phyloP scores from a whole-genome alignment of 2,113 vertebrate genomes.

The Onychostoma macrolepis region DNA sequence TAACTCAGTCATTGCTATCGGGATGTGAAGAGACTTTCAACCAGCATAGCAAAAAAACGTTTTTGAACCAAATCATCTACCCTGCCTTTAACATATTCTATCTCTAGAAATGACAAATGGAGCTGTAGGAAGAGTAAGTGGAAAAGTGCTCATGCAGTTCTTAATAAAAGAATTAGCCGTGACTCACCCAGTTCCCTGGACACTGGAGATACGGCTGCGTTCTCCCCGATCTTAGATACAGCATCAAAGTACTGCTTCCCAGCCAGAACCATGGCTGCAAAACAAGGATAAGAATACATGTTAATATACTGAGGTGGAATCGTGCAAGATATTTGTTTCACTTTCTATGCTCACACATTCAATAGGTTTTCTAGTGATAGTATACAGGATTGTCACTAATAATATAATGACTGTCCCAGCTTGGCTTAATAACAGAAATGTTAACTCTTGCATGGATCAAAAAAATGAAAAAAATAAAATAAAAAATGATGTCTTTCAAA shows the following conservation, averaged over 20 bases:
- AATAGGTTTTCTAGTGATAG: neutral
- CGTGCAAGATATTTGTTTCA: neutral
- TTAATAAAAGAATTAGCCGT: conserved; percentile 7
- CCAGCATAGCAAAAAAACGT: no score
- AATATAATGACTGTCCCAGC: neutral
- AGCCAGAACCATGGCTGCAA: conserved; percentile 87
- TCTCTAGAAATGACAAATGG: neutral
- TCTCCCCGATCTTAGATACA: conserved; percentile 93
- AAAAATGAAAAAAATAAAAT: no score
- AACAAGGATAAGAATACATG: neutral
- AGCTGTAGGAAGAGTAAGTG: neutral
- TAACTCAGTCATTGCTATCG: no score
- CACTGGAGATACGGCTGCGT: conserved; percentile 88
- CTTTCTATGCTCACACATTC: neutral
- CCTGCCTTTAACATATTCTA: neutral
- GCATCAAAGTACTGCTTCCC: conserved; percentile 96
- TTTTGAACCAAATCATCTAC: no score
- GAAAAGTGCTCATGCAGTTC: neutral
- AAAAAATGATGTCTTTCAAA: neutral
- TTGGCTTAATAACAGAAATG: neutral
- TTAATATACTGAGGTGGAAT: neutral
- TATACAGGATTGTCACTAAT: neutral
- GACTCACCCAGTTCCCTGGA: conserved; percentile 94
- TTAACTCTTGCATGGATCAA: neutral
- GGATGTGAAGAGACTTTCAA: no score